Evolutionary conservation across 2,888 invertebrate species (phyloP).

Genomic region (Nymphalis polychloros): DNA sequence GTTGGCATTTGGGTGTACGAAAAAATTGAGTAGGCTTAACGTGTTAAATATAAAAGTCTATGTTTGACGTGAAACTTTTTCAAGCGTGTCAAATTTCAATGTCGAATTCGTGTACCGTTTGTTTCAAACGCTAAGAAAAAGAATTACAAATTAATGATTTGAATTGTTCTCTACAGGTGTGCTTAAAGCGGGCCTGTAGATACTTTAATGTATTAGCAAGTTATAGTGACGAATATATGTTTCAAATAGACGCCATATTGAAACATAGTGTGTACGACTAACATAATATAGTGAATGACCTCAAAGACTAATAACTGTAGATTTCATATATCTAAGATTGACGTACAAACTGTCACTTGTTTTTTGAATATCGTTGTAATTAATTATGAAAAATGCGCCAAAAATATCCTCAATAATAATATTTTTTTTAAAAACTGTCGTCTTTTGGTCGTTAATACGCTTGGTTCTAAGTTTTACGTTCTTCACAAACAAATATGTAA

Average conservation of each 20-base stretch:
- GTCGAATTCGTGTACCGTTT: too few relatives aligned
- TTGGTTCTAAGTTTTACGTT: neutral
- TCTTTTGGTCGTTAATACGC: neutral
- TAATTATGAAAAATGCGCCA: neutral
- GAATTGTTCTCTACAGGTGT: too few relatives aligned
- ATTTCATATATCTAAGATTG: conserved; percentile 15
- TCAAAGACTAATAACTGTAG: conserved; percentile 19
- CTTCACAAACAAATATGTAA: too few relatives aligned
- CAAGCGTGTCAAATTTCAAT: too few relatives aligned
- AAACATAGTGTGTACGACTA: neutral
- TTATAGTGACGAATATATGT: conserved; percentile 7
- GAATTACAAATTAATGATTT: too few relatives aligned
- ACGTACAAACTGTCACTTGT: conserved; percentile 19
- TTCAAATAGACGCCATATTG: conserved; percentile 1
- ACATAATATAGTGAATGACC: conserved; percentile 17
- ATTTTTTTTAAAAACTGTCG: neutral
- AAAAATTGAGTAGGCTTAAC: too few relatives aligned
- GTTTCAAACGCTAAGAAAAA: too few relatives aligned
- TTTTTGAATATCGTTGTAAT: neutral
- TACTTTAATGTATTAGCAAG: conserved; percentile 5
- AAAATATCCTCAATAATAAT: neutral
- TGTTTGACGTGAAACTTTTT: too few relatives aligned
- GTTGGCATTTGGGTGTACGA: too few relatives aligned
- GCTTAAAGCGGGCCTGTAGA: too few relatives aligned
- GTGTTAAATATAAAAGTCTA: too few relatives aligned